Base-by-base conservation (phyloP, 2,113 vertebrate genomes). In the Larimichthys crocea region DNA sequence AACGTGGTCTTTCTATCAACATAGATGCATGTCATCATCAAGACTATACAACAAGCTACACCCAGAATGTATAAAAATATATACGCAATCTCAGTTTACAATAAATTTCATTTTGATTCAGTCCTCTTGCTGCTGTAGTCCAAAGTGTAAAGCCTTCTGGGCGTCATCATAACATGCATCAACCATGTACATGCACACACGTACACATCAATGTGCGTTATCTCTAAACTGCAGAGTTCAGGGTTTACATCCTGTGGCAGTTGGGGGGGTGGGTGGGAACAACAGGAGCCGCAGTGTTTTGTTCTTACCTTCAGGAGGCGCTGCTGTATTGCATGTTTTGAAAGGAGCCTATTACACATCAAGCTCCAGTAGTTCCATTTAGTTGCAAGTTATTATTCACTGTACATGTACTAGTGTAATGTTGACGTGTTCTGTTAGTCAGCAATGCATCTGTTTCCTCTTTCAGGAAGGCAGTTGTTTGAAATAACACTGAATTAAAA, bases 271-370 rank as follows among this genome's bases (percentile, higher is more conserved):
- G 15, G 17, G 40, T 40, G 24, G 7, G 7, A 3, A 1, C 2
- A 55, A 49, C 12, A 42, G 22, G 29, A 64, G 48, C 53, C 85
- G 88, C 74, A 85, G 62, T 88, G 80, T 16, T 52, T 12, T 9
- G 5, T n/a, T 65, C 46, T 35, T 1, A 31, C 90, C 92, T 70
- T 44, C 11, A 46, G 92, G 63, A 65, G 88, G 90, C 6, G 88
- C 78, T n/a, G 46, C 1, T 70, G 63, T 5, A 61, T 72, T 70
- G 65, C 70, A 42, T 12, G 56, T 76, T 61, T 65, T 42, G 14
- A 49, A 26, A 10, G 19, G 0, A 22, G 2, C 0, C 2, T 2
- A 4, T 19, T 9, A 0, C 0, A 19, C 42, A 57, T 48, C 1
- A 22, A 29, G 44, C 19, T 40, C 20, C 26, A 29, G 24, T 31